phyloP scores from a whole-genome alignment of 2,888 invertebrate genomes.

The Alitta virens region DNA sequence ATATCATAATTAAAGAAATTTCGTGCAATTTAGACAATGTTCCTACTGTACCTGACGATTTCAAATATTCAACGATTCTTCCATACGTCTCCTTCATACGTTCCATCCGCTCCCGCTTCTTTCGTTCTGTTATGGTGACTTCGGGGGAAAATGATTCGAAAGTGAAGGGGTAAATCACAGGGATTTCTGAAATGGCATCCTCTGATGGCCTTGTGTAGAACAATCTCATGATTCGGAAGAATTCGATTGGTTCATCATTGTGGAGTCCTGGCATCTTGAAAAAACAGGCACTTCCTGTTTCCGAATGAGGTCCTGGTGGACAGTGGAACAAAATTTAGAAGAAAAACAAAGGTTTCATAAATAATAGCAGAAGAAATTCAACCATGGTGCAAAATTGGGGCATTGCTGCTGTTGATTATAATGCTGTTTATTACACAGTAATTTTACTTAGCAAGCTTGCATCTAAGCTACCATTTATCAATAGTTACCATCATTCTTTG shows the following conservation, averaged over 20 bases:
- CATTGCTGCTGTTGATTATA: too few relatives aligned
- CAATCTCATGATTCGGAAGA: conserved; percentile 29
- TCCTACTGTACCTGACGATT: conserved; percentile 10
- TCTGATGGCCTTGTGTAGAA: conserved; percentile 18
- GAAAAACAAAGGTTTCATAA: too few relatives aligned
- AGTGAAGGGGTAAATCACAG: conserved; percentile 27
- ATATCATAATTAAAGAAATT: too few relatives aligned
- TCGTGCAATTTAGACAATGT: too few relatives aligned
- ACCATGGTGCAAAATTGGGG: too few relatives aligned
- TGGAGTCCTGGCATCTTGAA: conserved; percentile 25
- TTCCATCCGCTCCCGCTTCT: conserved; percentile 27
- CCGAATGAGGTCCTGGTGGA: conserved; percentile 24
- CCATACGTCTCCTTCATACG: conserved; percentile 25
- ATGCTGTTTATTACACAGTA: too few relatives aligned
- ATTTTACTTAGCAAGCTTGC: too few relatives aligned
- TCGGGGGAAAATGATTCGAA: conserved; percentile 33
- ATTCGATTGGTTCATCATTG: conserved; percentile 21
- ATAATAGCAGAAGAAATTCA: too few relatives aligned
- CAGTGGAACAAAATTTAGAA: too few relatives aligned
- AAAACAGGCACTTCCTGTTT: conserved; percentile 27
- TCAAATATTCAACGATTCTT: conserved; percentile 6
- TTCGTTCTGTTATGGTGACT: conserved; percentile 15
- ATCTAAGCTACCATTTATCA: too few relatives aligned
- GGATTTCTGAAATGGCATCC: conserved; percentile 3
- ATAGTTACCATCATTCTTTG: too few relatives aligned